A percentile compares a stretch with the other conserved stretches of the same genome.
Conservation (phyloP, 2,113 vertebrate genomes). For the Murina feae region DNA sequence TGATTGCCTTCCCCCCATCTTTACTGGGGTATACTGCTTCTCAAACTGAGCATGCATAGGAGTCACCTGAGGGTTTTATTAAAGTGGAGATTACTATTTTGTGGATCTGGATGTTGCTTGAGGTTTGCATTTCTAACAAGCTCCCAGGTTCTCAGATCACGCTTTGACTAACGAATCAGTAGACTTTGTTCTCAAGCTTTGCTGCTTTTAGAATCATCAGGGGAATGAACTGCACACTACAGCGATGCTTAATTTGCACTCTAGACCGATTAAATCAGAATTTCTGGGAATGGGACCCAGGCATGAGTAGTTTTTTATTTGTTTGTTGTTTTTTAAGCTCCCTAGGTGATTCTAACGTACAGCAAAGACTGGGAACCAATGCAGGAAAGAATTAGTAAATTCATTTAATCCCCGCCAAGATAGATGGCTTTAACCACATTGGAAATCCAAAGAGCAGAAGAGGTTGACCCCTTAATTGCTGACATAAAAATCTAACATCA, state of each 20-base stretch:
- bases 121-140: constrained; percentile 3
- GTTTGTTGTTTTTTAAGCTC: background rate
- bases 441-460: background rate
- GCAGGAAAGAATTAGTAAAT: background rate
- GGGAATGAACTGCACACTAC: background rate
- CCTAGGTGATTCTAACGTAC: background rate
- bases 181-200: background rate
- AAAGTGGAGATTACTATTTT: background rate
- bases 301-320: background rate
- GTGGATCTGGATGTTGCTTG: background rate
- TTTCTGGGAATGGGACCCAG: background rate
- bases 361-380: background rate
- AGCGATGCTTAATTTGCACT: background rate
- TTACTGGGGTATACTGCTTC: background rate
- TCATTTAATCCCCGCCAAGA: background rate
- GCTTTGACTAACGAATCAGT: background rate
- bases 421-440: background rate
- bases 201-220: background rate
- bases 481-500: background rate
- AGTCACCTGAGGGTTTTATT: background rate
- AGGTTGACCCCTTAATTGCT: background rate
- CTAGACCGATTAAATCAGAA: background rate
- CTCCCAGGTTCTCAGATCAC: background rate
- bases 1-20: background rate
- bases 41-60: background rate